Conservation (phyloP, 2,797 vertebrate species). For the Sylvilagus floridanus region DNA sequence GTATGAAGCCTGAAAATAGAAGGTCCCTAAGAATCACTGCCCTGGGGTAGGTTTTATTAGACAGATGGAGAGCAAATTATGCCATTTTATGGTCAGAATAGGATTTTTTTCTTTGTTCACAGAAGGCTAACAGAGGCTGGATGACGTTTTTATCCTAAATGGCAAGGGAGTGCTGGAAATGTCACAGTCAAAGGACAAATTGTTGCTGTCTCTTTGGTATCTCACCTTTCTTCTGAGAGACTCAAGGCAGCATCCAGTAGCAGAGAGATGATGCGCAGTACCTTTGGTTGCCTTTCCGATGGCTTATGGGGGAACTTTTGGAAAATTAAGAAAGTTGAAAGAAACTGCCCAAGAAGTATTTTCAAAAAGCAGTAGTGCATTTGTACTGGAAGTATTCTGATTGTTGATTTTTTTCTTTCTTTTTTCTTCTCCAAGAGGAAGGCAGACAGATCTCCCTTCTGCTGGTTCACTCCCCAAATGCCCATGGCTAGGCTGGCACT, state of each 20-base stretch:
- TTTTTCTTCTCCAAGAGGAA: too few relatives aligned
- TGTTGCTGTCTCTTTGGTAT: slow-evolving; percentile 18
- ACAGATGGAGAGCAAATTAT: background rate
- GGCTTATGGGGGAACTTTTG: background rate
- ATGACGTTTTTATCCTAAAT: background rate
- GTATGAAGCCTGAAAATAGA: slow-evolving; percentile 78
- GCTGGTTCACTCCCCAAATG: too few relatives aligned
- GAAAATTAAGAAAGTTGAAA: slow-evolving; percentile 30
- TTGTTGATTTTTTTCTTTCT: background rate
- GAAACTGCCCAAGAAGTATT: background rate
- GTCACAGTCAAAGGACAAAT: background rate
- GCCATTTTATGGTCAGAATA: background rate
- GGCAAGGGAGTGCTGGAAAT: background rate
- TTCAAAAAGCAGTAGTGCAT: background rate
- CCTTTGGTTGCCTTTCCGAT: background rate
- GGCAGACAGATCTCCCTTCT: too few relatives aligned
- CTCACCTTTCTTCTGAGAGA: background rate
- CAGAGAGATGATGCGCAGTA: background rate
- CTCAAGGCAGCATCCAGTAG: background rate
- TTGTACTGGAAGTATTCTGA: slow-evolving; percentile 15
- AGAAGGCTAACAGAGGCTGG: slow-evolving; percentile 9
- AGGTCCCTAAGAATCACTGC: background rate
- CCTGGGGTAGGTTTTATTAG: background rate
- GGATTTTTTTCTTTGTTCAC: background rate
- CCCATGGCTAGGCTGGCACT: too few relatives aligned